These are phyloP conservation scores for Leucoptera coffeella DNA, from an alignment of 2,888 invertebrate species.

Conservation along the genomic window DNA sequence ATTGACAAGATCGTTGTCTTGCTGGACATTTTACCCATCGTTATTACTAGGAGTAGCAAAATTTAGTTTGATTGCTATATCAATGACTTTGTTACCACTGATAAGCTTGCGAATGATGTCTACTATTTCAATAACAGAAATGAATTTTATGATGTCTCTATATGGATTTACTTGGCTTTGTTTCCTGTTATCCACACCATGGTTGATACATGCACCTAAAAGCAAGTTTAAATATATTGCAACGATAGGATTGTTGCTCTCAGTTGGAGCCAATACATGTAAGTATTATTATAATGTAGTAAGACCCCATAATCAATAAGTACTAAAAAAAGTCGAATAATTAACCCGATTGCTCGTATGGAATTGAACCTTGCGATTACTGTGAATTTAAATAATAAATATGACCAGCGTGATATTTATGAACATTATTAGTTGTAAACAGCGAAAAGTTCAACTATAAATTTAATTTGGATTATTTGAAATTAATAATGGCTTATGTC, in stretches of 20 bases:
- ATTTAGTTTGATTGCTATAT: slow-evolving; percentile 24
- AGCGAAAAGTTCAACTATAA: too few relatives aligned
- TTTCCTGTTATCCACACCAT: slow-evolving; percentile 33
- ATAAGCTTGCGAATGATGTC: slow-evolving; percentile 28
- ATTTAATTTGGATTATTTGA: too few relatives aligned
- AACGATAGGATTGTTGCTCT: slow-evolving; percentile 21
- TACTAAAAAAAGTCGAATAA: too few relatives aligned
- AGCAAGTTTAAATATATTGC: slow-evolving; percentile 36
- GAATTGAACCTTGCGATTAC: too few relatives aligned
- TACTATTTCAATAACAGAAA: slow-evolving; percentile 25
- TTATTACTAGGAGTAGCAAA: slow-evolving; percentile 27
- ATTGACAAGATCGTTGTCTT: slow-evolving; percentile 31
- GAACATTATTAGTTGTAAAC: too few relatives aligned
- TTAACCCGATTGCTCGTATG: too few relatives aligned
- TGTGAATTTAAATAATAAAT: too few relatives aligned
- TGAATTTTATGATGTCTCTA: slow-evolving; percentile 33
- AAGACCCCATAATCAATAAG: too few relatives aligned
- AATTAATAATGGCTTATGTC: too few relatives aligned
- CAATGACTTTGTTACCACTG: slow-evolving; percentile 24
- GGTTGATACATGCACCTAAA: slow-evolving; percentile 35
- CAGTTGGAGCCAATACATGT: slow-evolving; percentile 26
- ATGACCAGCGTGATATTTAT: too few relatives aligned
- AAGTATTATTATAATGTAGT: too few relatives aligned
- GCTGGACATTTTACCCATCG: slow-evolving; percentile 42
- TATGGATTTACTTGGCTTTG: slow-evolving; percentile 44